Percentiles rank a stretch among this genome's conserved stretches.
phyloP scores from a whole-genome alignment of 2,797 vertebrate genomes.

The Acipenser transmontanus region DNA sequence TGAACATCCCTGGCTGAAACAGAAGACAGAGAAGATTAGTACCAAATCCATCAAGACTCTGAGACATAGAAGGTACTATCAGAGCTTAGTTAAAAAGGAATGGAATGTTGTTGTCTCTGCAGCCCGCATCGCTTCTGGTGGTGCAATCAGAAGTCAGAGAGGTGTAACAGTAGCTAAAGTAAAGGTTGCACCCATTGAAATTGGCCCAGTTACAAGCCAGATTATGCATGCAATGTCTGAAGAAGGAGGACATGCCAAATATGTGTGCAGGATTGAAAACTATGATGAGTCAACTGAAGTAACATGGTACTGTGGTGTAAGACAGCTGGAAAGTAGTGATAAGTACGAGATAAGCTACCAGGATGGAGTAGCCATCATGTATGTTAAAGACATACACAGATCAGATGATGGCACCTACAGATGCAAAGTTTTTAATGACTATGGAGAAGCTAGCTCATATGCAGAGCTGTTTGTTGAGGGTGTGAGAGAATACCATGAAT shows the following conservation, averaged over 20 bases:
- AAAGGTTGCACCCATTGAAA: constrained; percentile 93
- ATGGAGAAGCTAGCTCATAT: constrained; percentile 91
- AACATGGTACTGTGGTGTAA: constrained; percentile 93
- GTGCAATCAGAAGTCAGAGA: constrained; percentile 83
- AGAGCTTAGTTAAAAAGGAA: constrained; percentile 85
- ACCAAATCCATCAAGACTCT: constrained; percentile 75
- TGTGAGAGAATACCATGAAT: constrained; percentile 80
- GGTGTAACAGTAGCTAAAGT: constrained; percentile 87
- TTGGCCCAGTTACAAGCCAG: constrained; percentile 85
- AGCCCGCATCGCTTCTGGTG: constrained; percentile 85
- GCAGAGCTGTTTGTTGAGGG: constrained; percentile 85
- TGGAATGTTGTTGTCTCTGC: constrained; percentile 86
- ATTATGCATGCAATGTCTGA: constrained; percentile 74
- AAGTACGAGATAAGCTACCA: constrained; percentile 91
- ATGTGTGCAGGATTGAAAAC: constrained; percentile 88
- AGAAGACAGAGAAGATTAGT: constrained; percentile 72
- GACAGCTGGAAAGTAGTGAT: constrained; percentile 82
- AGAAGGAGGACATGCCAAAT: constrained; percentile 81
- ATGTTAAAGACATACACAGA: constrained; percentile 78
- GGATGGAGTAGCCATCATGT: constrained; percentile 84
- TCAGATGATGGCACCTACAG: constrained; percentile 92
- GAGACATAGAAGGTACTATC: constrained; percentile 93
- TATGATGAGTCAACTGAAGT: constrained; percentile 92
- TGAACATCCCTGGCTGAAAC: constrained; percentile 82
- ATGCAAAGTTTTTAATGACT: constrained; percentile 93